A percentile compares a stretch with the other conserved stretches of the same genome.
Conservation (phyloP, 1,140 invertebrate genomes). For the Lepidurus packardi region DNA sequence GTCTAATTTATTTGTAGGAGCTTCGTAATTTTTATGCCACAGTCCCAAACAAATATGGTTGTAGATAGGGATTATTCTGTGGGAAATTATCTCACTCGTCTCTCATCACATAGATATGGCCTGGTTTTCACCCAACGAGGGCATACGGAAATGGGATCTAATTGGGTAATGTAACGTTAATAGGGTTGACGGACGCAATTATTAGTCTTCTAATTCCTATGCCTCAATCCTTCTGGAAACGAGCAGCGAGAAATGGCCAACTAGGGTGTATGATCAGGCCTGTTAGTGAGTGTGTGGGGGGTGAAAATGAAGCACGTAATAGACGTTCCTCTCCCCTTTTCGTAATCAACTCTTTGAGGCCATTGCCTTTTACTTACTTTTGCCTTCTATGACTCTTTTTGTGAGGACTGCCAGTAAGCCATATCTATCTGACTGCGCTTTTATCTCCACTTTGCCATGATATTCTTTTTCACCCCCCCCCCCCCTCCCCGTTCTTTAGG, state of each 20-base stretch:
- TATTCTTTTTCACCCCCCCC: background rate
- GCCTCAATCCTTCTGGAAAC: background rate
- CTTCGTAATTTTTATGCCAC: no score
- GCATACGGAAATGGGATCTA: background rate
- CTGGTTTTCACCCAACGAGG: background rate
- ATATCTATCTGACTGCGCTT: background rate
- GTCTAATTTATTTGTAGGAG: no score
- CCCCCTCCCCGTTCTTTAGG: no score
- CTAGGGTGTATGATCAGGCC: background rate
- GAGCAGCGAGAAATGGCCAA: background rate
- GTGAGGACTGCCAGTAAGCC: background rate
- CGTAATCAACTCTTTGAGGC: background rate
- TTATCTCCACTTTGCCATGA: background rate
- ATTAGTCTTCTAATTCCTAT: background rate
- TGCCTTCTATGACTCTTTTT: background rate
- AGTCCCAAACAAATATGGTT: no score
- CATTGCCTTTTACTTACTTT: conserved; percentile 1
- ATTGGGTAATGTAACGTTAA: background rate
- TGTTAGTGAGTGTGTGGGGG: background rate
- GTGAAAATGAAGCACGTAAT: conserved; percentile 17
- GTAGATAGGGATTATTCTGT: no score
- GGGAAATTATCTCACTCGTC: no score
- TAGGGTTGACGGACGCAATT: background rate
- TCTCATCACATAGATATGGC: no score
- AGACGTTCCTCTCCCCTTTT: conserved; percentile 7